A percentile compares a stretch with the other conserved stretches of the same genome.
Evolutionary conservation across 2,113 vertebrate species (phyloP).

Genomic region (Thermophis baileyi): DNA sequence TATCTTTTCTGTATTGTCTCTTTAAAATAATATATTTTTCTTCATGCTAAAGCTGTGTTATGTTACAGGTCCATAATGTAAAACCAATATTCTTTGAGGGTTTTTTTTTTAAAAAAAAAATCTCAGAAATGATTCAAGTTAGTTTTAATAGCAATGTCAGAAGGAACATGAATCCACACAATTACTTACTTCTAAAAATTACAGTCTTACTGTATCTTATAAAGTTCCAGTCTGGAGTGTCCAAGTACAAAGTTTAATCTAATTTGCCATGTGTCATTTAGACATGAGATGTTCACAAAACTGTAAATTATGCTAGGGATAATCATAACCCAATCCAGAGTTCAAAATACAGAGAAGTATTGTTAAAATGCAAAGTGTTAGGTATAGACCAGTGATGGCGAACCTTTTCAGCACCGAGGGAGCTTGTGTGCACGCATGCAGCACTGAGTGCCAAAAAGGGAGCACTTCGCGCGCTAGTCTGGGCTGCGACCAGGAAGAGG

Average conservation of each 20-base stretch:
- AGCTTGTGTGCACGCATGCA: too few species aligned
- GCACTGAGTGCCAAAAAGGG: too few species aligned
- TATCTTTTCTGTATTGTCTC: conserved; percentile 68
- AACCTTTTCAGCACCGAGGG: too few species aligned
- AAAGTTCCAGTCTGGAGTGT: background rate
- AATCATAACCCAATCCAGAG: background rate
- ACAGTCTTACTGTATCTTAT: background rate
- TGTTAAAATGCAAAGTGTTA: background rate
- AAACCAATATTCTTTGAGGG: background rate
- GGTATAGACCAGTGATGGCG: too few species aligned
- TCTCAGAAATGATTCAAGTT: background rate
- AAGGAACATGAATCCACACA: background rate
- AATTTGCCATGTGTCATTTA: background rate
- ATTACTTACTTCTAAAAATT: background rate
- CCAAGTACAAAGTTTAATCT: background rate
- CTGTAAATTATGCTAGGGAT: background rate
- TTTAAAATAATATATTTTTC: conserved; percentile 63
- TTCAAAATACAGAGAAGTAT: background rate
- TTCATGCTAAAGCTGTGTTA: conserved; percentile 78
- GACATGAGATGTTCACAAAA: background rate
- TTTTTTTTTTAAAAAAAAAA: background rate
- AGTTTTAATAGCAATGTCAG: background rate
- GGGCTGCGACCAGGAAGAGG: too few species aligned
- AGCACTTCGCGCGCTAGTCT: too few species aligned
- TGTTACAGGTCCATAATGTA: conserved; percentile 58